A percentile compares a stretch with the other conserved stretches of the same genome.
These are phyloP conservation scores for Sinosuthora webbiana DNA, from an alignment of 2,113 vertebrate genomes.

Conservation along the genomic window DNA sequence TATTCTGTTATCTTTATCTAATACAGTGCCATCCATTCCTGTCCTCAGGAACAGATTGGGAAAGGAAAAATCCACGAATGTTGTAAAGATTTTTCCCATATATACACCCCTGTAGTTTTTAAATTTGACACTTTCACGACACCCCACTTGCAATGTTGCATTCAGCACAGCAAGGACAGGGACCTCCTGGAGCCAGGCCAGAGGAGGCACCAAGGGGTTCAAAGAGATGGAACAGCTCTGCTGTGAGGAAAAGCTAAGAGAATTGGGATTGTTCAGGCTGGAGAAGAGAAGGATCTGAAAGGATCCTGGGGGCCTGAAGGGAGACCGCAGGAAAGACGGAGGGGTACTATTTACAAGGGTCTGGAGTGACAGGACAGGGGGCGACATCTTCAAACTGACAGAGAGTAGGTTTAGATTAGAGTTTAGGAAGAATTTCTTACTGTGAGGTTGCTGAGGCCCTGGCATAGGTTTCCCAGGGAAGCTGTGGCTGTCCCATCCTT, in stretches of 20 bases:
- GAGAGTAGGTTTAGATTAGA: accelerated
- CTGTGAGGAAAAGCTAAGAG: accelerated
- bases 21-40: not conserved
- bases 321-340: accelerated
- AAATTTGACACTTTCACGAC: not conserved
- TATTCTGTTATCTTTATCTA: not conserved
- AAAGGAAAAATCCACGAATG: not conserved
- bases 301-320: too few species aligned
- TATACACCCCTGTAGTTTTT: not conserved
- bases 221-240: not conserved
- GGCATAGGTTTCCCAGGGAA: accelerated
- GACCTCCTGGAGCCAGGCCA: accelerated
- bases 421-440: accelerated
- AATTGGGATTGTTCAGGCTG: accelerated
- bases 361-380: not conserved
- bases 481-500: accelerated
- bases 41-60: not conserved
- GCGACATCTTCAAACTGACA: accelerated
- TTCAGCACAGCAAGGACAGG: not conserved
- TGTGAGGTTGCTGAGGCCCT: accelerated
- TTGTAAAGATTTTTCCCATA: not conserved
- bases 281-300: too few species aligned
- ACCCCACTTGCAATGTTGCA: not conserved
- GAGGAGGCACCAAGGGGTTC: not conserved
- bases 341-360: not conserved